These are phyloP conservation scores for Porphyrio hochstetteri DNA, from an alignment of 2,113 vertebrate species.

Conservation along the genomic window DNA sequence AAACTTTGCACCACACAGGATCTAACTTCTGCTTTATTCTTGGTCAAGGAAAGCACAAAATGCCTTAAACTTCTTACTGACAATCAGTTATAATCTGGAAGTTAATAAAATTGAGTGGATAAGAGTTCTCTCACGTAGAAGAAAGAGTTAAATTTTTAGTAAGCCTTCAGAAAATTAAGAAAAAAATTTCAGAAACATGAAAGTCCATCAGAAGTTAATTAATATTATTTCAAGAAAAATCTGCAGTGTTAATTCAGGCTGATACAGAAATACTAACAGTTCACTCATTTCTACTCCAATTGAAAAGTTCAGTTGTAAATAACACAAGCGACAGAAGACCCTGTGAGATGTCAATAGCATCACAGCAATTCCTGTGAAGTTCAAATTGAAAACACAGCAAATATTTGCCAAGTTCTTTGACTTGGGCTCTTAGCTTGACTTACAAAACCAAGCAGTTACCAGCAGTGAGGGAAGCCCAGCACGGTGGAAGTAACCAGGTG, in stretches of 20 bases:
- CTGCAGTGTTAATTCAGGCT: background rate
- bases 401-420: background rate
- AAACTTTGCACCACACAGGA: accelerated
- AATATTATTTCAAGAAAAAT: background rate
- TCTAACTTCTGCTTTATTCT: background rate
- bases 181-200: background rate
- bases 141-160: background rate
- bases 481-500: background rate
- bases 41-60: background rate
- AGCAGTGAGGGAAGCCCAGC: background rate
- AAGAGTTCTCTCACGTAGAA: accelerated
- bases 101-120: background rate
- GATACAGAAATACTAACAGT: background rate
- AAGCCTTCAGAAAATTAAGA: background rate
- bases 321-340: background rate
- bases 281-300: background rate
- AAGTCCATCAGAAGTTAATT: background rate
- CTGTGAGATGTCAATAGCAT: background rate
- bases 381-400: background rate
- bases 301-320: background rate
- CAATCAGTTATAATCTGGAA: background rate
- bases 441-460: background rate
- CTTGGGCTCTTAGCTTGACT: background rate
- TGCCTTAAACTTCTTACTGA: background rate
- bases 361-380: background rate